Evolutionary conservation across 2,888 invertebrate species (phyloP), one percentile per base, ranked within the genome.

Genomic region (Scelioninae gen. 1): DNA sequence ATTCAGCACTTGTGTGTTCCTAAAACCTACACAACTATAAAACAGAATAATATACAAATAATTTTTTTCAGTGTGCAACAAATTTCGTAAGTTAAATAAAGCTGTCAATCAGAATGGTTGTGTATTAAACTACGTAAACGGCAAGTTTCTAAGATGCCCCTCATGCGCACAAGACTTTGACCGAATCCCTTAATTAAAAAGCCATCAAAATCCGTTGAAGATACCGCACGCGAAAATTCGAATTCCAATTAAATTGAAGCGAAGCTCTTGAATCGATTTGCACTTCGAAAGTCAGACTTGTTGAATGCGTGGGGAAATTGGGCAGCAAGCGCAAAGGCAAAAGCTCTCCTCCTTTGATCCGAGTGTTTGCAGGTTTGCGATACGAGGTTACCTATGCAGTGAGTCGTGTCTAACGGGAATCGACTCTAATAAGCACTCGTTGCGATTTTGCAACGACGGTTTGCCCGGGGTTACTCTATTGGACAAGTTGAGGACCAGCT

Each of bases 341-440:
- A 23, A 23, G 32, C 29, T 43, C 43, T 23, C 13, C 9, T 9
- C 32, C 60, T 60, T 40, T 53, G 69, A 71, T 71, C 71, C 40
- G 51, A 71, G 71, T 56, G 45, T 47, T 56, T 43, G 63, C 8
- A 34, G 63, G 34, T 34, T 63, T 16, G 47, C 63, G n/a, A 49
- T 49, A 49, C 49, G 55, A 55, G 34, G 63, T 49, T 49, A 63
- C 31, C 43, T 63, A 82, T 68, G 82, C 83, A 51, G 45, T 74
- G 75, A 68, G 75, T 74, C 69, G 72, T 55, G 62, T 31, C 84
- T 74, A 80, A 76, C 71, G 72, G 69, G 83, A 81, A 86, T 83
- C 82, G 74, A 47, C 83, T 72, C 66, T 87, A 85, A 85, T 85
- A 86, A 86, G 84, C 86, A 68, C 69, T 75, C 82, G 71, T 77